Conservation (phyloP, 2,888 invertebrate species). For the Drosophila merina region DNA sequence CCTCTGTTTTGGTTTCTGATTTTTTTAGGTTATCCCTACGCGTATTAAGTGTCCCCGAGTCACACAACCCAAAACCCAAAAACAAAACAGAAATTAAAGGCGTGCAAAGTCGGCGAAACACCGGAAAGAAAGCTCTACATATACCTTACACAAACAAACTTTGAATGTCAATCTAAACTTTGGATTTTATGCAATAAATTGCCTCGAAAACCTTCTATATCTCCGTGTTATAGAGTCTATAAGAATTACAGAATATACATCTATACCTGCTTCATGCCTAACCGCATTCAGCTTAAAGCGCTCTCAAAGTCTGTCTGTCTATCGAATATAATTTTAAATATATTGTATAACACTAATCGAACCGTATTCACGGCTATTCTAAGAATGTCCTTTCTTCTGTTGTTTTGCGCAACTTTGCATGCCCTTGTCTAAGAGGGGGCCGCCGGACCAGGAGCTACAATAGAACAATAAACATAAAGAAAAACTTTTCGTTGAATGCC, state of each 20-base stretch:
- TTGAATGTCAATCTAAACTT: conserved; percentile 10
- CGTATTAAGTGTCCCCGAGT: conserved; percentile 52
- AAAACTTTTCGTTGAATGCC: conserved; percentile 48
- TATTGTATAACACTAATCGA: conserved; percentile 55
- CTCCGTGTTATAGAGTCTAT: conserved; percentile 7
- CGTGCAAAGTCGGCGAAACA: conserved; percentile 56
- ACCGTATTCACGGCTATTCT: conserved; percentile 37
- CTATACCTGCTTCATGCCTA: conserved; percentile 58
- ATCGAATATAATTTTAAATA: conserved; percentile 16
- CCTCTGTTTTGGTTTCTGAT: conserved; percentile 52
- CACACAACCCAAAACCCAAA: conserved; percentile 12
- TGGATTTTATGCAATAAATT: conserved; percentile 41
- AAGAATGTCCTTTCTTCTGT: conserved; percentile 30
- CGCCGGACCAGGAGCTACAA: neutral
- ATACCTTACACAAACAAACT: conserved; percentile 3
- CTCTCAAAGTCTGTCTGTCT: conserved; percentile 7
- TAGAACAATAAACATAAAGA: conserved; percentile 36
- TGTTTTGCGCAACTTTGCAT: conserved; percentile 63
- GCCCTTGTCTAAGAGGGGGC: conserved; percentile 36
- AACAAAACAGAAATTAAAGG: conserved; percentile 21
- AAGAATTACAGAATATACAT: conserved; percentile 39
- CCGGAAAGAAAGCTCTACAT: conserved; percentile 18
- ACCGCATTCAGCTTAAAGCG: conserved; percentile 44
- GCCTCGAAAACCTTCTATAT: neutral
- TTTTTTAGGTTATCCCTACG: conserved; percentile 72